A percentile compares a stretch with the other conserved stretches of the same genome.
These are phyloP conservation scores for Rhamphomyia laevipes DNA, from an alignment of 2,888 invertebrate genomes.

Conservation along the genomic window DNA sequence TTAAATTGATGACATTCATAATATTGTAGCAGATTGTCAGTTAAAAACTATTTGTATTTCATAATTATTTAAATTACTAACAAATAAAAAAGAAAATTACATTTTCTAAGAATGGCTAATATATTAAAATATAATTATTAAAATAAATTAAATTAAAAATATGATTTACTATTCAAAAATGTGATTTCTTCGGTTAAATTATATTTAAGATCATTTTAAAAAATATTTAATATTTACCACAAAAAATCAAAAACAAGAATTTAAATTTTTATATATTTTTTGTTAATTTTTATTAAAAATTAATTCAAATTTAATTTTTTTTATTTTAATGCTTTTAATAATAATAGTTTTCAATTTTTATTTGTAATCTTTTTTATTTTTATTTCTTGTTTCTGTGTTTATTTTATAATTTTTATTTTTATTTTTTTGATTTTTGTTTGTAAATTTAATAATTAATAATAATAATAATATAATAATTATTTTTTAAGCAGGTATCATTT, in stretches of 20 bases:
- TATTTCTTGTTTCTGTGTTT: slow-evolving; percentile 1
- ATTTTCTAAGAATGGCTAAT: too few relatives aligned
- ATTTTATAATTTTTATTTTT: slow-evolving; percentile 4
- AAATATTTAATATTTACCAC: background rate
- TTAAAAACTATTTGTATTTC: too few relatives aligned
- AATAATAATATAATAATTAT: slow-evolving; percentile 12
- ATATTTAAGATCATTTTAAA: background rate
- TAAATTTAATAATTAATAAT: slow-evolving; percentile 4
- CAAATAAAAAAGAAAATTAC: too few relatives aligned
- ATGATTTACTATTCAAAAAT: too few relatives aligned
- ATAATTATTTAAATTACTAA: too few relatives aligned
- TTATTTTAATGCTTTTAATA: too few relatives aligned
- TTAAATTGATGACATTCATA: too few relatives aligned
- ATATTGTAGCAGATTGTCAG: too few relatives aligned
- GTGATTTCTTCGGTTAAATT: background rate
- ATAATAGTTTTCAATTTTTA: background rate
- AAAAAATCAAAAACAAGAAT: background rate
- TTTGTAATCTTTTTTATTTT: background rate
- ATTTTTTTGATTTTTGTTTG: slow-evolving; percentile 8
- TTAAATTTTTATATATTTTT: background rate
- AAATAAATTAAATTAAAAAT: too few relatives aligned
- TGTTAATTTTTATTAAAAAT: background rate
- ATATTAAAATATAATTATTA: too few relatives aligned
- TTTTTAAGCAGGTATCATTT: slow-evolving; percentile 36
- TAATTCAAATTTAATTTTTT: too few relatives aligned